phyloP scores from a whole-genome alignment of 1,140 invertebrate species.

The Drosophila tani region DNA sequence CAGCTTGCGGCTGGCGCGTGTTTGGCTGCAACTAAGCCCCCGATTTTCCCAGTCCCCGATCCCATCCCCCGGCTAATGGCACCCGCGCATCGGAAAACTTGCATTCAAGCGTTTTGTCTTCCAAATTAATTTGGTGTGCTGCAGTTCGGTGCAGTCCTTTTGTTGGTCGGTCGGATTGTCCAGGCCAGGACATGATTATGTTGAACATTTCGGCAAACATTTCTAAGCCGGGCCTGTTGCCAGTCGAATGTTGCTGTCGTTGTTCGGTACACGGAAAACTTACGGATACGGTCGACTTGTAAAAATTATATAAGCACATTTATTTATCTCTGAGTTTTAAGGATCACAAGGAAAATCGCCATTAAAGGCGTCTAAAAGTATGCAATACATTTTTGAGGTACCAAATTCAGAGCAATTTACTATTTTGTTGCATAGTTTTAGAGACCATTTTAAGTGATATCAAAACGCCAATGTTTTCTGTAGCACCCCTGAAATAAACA shows the following conservation, averaged over 20 bases:
- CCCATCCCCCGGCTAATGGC: constrained; percentile 57
- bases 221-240: constrained; percentile 19
- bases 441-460: too few species aligned
- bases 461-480: too few species aligned
- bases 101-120: constrained; percentile 74
- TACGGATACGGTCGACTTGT: neutral
- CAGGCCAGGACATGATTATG: constrained; percentile 74
- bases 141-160: constrained; percentile 48
- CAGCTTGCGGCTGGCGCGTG: constrained; percentile 60
- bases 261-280: constrained; percentile 6
- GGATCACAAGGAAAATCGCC: too few species aligned
- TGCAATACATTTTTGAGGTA: too few species aligned
- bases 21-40: constrained; percentile 42
- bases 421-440: too few species aligned
- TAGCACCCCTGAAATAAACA: too few species aligned
- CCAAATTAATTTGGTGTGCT: constrained; percentile 79
- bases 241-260: constrained; percentile 12
- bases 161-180: constrained; percentile 27
- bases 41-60: neutral
- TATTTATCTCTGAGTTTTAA: neutral
- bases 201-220: constrained; percentile 66
- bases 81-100: constrained; percentile 65
- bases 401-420: too few species aligned
- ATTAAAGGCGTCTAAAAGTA: too few species aligned
- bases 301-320: neutral